Evolutionary conservation across 2,113 vertebrate species (phyloP), one percentile per base, ranked within the genome.

Genomic region (Hippocampus comes): DNA sequence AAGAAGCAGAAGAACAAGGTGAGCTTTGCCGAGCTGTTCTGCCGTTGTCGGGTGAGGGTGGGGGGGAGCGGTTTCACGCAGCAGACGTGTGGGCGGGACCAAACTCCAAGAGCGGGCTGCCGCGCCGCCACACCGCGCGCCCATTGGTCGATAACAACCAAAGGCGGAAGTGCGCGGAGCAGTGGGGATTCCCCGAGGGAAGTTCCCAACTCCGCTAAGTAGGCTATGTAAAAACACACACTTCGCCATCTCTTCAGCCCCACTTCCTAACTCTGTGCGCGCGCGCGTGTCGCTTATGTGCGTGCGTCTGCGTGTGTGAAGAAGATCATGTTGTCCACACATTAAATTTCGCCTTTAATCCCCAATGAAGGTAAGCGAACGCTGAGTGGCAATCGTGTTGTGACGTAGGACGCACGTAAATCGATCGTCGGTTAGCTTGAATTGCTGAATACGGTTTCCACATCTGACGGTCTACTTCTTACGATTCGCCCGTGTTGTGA

Each of bases 131-230:
- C 72, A 76, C 77, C 59, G 18, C 61, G 14, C 79, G 82, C 78
- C 91, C 89, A 93, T 93, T 92, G 92, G 93, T 68, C 61, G 20
- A 46, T 43, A 3, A 1, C 72, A 67, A 6, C 61, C 66, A 71
- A 89, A 91, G 89, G 88, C 93, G 92, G 93, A 94, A 93, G 92
- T 91, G 74, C 71, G 73, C 78, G 82, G 88, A 78, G 77, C 80
- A 25, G 41, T 65, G 92, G 92, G 93, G 92, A 93, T 94, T 93
- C 93, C 93, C 93, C 92, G 92, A 91, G 91, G 93, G 93, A 94
- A 94, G 91, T 94, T 93, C 93, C 93, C 93, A 91, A 89, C 85
- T 90, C 89, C 53, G 34, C 68, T 55, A 70, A 82, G 79, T 79
- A 81, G 88, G 88, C 87, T 87, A 89, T 87, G 88, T 89, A 88